Conservation (phyloP, 2,113 vertebrate genomes). For the Pygoscelis adeliae region DNA sequence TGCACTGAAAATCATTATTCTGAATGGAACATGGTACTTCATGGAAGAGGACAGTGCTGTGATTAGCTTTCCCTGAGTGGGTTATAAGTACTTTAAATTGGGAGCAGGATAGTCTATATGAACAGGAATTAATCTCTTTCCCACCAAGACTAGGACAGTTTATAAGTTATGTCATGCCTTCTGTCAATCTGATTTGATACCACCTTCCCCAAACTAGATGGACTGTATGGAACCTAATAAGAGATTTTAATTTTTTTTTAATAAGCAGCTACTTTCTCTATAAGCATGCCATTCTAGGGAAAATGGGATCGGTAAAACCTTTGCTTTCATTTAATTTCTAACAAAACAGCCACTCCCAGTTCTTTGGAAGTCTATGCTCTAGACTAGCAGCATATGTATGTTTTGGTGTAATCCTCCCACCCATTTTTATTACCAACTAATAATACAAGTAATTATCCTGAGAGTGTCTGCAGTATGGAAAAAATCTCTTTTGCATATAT, state of each 20-base stretch:
- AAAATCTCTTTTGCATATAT: not conserved
- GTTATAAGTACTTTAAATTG: not conserved
- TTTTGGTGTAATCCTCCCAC: not conserved
- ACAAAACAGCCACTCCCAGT: not conserved
- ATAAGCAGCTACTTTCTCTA: not conserved
- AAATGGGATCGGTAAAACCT: not conserved
- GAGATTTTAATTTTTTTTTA: too few relatives aligned
- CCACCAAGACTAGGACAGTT: not conserved
- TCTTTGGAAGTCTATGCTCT: not conserved
- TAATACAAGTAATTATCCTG: not conserved
- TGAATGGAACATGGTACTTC: accelerated
- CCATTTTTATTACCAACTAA: not conserved
- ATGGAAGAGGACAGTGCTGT: not conserved
- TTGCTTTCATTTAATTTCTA: not conserved
- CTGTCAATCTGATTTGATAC: not conserved
- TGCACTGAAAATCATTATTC: not conserved
- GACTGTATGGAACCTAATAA: not conserved
- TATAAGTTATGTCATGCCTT: not conserved
- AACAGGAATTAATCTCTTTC: not conserved
- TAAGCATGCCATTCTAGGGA: not conserved
- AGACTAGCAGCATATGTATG: not conserved
- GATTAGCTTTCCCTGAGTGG: not conserved
- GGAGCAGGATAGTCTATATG: not conserved
- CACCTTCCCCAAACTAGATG: not conserved
- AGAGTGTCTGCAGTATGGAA: not conserved